phyloP scores from a whole-genome alignment of 2,113 vertebrate genomes.

The Hippoglossus stenolepis region DNA sequence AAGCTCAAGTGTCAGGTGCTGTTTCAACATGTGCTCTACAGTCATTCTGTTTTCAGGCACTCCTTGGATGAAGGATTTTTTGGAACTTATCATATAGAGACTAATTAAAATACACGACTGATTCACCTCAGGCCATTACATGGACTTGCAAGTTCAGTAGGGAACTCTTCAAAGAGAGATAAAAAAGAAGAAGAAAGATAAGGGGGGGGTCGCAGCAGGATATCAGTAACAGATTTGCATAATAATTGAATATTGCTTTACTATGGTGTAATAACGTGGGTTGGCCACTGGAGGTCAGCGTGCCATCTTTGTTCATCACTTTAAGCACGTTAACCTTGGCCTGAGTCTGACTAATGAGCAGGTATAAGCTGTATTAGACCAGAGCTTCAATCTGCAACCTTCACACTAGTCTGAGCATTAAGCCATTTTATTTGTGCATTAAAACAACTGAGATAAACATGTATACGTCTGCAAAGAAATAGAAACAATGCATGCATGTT shows the following conservation, averaged over 20 bases:
- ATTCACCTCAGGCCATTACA: neutral
- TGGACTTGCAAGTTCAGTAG: neutral
- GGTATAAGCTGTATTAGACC: conserved; percentile 33
- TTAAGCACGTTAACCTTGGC: conserved; percentile 53
- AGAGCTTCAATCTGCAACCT: conserved; percentile 22
- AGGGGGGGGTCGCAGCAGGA: neutral
- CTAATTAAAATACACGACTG: neutral
- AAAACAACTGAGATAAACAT: neutral
- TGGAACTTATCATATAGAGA: neutral
- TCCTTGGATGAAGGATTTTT: neutral
- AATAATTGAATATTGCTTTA: neutral
- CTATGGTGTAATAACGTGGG: conserved; percentile 55
- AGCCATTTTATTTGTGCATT: conserved; percentile 14
- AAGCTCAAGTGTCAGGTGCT: no score
- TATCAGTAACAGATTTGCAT: conserved; percentile 11
- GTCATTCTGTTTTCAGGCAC: no score
- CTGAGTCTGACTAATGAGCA: conserved; percentile 47
- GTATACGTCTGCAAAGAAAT: neutral
- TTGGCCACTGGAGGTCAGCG: conserved; percentile 79
- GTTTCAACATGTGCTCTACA: no score
- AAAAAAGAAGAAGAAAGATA: neutral
- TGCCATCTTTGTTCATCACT: conserved; percentile 40
- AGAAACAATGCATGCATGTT: neutral
- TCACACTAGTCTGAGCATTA: conserved; percentile 20
- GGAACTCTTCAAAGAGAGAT: conserved; percentile 3